These are phyloP conservation scores for Notoglanidium macrostoma DNA, from an alignment of 2,797 vertebrate species.

Conservation along the genomic window DNA sequence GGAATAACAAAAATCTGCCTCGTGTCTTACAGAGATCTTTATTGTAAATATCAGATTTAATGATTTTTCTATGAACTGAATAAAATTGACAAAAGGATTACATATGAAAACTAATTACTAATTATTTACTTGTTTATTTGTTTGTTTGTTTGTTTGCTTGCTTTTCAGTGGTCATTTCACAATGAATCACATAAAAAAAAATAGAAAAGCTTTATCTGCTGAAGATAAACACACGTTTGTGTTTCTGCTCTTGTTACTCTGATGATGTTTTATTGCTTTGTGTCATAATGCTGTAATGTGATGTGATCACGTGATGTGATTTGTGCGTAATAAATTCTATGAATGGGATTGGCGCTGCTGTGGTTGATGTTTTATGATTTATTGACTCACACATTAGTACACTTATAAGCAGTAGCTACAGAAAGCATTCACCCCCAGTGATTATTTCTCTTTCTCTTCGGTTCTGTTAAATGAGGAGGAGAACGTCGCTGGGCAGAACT, in stretches of 20 bases:
- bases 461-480: too few relatives aligned
- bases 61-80: too few relatives aligned
- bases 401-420: neutral
- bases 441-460: neutral
- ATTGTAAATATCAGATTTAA: neutral
- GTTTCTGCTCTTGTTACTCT: too few relatives aligned
- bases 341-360: neutral
- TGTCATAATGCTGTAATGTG: too few relatives aligned
- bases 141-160: neutral
- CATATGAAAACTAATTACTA: too few relatives aligned
- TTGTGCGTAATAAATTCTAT: neutral
- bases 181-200: neutral
- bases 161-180: neutral
- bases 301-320: neutral
- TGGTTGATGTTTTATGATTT: neutral
- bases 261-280: neutral
- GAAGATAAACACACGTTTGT: too few relatives aligned
- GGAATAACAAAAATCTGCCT: neutral
- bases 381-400: neutral
- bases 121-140: neutral
- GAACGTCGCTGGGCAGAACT: neutral
- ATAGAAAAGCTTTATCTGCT: too few relatives aligned
- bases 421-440: neutral
- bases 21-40: neutral
- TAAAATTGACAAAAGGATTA: too few relatives aligned